Conservation (phyloP, 1,140 invertebrate species). For the Calycopis cecrops region DNA sequence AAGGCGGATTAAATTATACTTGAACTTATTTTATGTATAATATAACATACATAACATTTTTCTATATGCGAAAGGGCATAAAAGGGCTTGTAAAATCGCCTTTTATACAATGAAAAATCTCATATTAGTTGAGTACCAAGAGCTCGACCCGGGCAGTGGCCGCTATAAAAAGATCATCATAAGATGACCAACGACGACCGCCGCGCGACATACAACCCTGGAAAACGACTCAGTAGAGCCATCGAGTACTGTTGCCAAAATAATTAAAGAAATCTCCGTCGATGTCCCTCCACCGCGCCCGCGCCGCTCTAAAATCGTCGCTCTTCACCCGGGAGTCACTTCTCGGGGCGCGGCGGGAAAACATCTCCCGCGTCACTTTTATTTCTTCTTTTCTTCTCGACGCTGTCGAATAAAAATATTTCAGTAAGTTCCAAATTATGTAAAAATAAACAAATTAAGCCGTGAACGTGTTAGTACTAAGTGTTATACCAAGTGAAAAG, state of each 20-base stretch:
- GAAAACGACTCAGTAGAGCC: conserved; percentile 72
- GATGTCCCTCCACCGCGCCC: conserved; percentile 70
- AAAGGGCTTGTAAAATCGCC: neutral
- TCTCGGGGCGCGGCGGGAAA: conserved; percentile 73
- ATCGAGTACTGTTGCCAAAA: conserved; percentile 81
- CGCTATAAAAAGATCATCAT: conserved; percentile 75
- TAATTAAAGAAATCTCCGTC: conserved; percentile 82
- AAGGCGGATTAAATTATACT: no score
- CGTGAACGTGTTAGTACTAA: conserved; percentile 46
- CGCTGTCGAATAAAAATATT: conserved; percentile 67
- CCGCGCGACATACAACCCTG: conserved; percentile 74
- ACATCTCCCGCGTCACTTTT: conserved; percentile 72
- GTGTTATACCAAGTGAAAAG: conserved; percentile 52
- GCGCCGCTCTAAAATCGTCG: conserved; percentile 83
- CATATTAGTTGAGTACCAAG: conserved; percentile 41
- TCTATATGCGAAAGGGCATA: neutral
- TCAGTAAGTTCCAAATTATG: conserved; percentile 69
- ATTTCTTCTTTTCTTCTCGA: conserved; percentile 72
- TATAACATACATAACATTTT: no score
- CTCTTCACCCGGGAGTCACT: conserved; percentile 77
- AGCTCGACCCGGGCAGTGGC: conserved; percentile 65
- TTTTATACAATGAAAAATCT: neutral
- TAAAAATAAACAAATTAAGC: conserved; percentile 40
- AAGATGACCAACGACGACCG: conserved; percentile 62
- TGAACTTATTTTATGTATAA: no score